Conservation (phyloP, 53 echinoderm and acorn worm genomes). For the Luidia sarsii region DNA sequence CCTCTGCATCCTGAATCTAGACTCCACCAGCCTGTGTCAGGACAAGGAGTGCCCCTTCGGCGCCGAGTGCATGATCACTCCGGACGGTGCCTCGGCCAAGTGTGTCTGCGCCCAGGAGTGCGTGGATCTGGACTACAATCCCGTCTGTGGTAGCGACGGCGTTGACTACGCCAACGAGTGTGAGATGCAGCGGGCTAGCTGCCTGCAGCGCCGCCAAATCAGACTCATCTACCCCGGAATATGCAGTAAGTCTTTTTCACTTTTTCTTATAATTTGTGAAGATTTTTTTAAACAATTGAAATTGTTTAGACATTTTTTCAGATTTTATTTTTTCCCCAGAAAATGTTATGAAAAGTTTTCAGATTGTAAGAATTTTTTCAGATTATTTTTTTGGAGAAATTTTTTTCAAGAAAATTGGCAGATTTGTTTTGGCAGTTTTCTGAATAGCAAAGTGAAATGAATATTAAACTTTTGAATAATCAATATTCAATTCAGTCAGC, state of each 20-base stretch:
- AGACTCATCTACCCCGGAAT: slow-evolving; percentile 65
- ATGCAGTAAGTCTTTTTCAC: slow-evolving; percentile 65
- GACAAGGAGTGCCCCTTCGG: slow-evolving; percentile 70
- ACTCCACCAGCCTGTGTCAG: slow-evolving; percentile 67
- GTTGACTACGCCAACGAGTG: slow-evolving; percentile 80
- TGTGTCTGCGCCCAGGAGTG: slow-evolving; percentile 84
- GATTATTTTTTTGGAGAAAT: no score
- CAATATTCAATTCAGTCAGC: no score
- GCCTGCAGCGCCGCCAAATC: slow-evolving; percentile 54
- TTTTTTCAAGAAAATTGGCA: no score
- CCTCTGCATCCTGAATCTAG: slow-evolving; percentile 65
- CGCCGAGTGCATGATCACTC: slow-evolving; percentile 66
- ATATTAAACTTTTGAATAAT: no score
- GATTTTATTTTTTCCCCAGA: no score
- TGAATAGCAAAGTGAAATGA: no score
- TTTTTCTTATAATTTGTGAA: no score
- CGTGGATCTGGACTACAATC: slow-evolving; percentile 39
- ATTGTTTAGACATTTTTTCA: no score
- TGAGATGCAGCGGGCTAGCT: slow-evolving; percentile 59
- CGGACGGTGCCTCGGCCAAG: slow-evolving; percentile 57
- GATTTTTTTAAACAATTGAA: no score
- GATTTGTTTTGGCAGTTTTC: no score
- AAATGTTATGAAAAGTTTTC: no score
- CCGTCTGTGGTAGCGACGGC: slow-evolving; percentile 82
- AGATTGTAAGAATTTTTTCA: no score